Percentiles rank a stretch among this genome's conserved stretches.
Conservation (phyloP, 2,113 vertebrate genomes). For the Vidua macroura region DNA sequence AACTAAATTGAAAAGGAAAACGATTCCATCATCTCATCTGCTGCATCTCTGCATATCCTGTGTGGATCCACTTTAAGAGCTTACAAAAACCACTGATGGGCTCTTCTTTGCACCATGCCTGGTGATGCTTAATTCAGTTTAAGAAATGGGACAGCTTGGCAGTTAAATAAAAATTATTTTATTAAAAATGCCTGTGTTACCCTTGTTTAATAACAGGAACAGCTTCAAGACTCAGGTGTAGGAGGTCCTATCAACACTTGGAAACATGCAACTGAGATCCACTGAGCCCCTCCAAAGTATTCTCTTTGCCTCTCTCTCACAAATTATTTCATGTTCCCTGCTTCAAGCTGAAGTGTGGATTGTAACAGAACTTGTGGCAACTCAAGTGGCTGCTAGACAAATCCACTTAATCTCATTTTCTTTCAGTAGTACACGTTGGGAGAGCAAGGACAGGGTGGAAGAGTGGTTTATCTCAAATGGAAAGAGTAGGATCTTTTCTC, state of each 20-base stretch:
- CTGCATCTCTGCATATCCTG: neutral
- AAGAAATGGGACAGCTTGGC: neutral
- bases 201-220: neutral
- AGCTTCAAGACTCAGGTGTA: neutral
- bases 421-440: conserved; percentile 6
- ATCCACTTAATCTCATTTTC: conserved; percentile 61
- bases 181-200: neutral
- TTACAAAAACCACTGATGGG: neutral
- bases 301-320: neutral
- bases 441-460: conserved; percentile 4
- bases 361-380: conserved; percentile 11
- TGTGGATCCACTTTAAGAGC: neutral
- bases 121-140: neutral
- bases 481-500: conserved; percentile 17
- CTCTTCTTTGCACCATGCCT: neutral
- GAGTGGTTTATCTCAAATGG: conserved; percentile 39
- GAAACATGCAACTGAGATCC: neutral
- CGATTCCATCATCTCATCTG: neutral
- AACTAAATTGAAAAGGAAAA: neutral
- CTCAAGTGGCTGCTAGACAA: conserved; percentile 44
- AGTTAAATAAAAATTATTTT: neutral
- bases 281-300: neutral
- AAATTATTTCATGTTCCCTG: neutral
- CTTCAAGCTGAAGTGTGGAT: conserved; percentile 15
- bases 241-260: neutral